Percentiles rank a stretch among this genome's conserved stretches.
These are phyloP conservation scores for Mythimna pallens DNA, from an alignment of 2,888 invertebrate species.

Conservation along the genomic window DNA sequence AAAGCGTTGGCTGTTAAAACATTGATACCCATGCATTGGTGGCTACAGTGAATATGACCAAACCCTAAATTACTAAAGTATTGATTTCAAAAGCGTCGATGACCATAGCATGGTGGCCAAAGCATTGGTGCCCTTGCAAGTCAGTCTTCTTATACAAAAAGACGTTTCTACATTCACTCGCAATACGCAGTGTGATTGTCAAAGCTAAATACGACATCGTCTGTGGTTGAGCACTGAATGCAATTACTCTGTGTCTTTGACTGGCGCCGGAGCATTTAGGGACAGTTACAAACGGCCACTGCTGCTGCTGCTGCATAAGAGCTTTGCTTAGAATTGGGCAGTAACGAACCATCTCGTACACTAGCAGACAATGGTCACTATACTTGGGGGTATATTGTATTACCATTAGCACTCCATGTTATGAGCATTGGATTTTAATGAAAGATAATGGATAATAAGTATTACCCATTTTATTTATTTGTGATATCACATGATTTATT, in stretches of 20 bases:
- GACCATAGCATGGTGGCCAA: not conserved
- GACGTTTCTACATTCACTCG: not conserved
- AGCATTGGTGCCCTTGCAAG: not conserved
- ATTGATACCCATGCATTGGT: too few species aligned
- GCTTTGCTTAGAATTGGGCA: not conserved
- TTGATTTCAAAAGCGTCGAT: not conserved
- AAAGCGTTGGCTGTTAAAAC: too few species aligned
- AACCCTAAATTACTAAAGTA: not conserved
- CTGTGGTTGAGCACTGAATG: conserved; percentile 2
- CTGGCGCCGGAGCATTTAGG: not conserved
- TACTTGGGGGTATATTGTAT: too few species aligned
- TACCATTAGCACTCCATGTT: too few species aligned
- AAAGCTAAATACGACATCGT: not conserved
- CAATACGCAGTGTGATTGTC: not conserved
- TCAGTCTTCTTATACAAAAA: not conserved
- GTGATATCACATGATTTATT: too few species aligned
- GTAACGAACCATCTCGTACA: too few species aligned
- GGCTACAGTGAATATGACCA: too few species aligned
- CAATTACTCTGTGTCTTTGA: conserved; percentile 10
- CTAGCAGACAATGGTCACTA: too few species aligned
- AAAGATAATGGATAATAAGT: too few species aligned
- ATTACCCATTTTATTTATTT: too few species aligned
- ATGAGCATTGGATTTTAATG: too few species aligned
- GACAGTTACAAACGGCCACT: not conserved
- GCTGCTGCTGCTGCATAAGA: not conserved